phyloP scores from a whole-genome alignment of 1,140 invertebrate genomes.

The Apocrypta bakeri region DNA sequence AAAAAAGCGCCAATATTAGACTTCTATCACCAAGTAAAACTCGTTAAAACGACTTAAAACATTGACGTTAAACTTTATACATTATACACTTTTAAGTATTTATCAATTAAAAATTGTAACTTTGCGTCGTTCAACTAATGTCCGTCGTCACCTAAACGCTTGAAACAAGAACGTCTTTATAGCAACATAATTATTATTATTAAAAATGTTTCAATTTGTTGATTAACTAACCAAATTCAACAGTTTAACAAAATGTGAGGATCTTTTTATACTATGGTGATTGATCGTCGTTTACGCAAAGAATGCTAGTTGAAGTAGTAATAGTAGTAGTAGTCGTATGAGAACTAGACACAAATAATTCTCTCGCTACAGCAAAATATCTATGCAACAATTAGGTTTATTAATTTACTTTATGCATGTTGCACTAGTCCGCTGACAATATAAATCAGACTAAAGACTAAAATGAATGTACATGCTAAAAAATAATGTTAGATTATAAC shows the following conservation, averaged over 20 bases:
- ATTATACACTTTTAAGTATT: slow-evolving; percentile 45
- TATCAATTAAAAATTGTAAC: slow-evolving; percentile 49
- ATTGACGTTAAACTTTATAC: slow-evolving; percentile 50
- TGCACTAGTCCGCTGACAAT: slow-evolving; percentile 3
- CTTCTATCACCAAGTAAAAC: slow-evolving; percentile 27
- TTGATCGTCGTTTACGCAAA: slow-evolving; percentile 25
- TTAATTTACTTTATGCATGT: slow-evolving; percentile 5
- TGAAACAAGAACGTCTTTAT: slow-evolving; percentile 50
- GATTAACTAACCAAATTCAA: slow-evolving; percentile 40
- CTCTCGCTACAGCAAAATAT: slow-evolving; percentile 4
- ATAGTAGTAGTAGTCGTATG: too few species aligned
- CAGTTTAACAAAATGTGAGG: slow-evolving; percentile 39
- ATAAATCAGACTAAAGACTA: slow-evolving; percentile 38
- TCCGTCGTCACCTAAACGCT: slow-evolving; percentile 37
- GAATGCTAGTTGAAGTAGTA: slow-evolving; percentile 10
- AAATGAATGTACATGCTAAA: slow-evolving; percentile 43
- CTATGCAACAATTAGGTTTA: slow-evolving; percentile 14
- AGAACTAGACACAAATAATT: slow-evolving; percentile 1
- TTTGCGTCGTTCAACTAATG: slow-evolving; percentile 38
- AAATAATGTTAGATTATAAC: slow-evolving; percentile 8
- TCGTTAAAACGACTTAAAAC: slow-evolving; percentile 46
- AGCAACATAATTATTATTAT: slow-evolving; percentile 43
- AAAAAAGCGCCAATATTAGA: slow-evolving; percentile 38
- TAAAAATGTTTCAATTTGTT: slow-evolving; percentile 46
- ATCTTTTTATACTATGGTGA: slow-evolving; percentile 32